These are phyloP conservation scores for Rhopilema esculentum DNA, from an alignment of 30 jellyfish, hydroid and myxozoan genomes.

Conservation along the genomic window DNA sequence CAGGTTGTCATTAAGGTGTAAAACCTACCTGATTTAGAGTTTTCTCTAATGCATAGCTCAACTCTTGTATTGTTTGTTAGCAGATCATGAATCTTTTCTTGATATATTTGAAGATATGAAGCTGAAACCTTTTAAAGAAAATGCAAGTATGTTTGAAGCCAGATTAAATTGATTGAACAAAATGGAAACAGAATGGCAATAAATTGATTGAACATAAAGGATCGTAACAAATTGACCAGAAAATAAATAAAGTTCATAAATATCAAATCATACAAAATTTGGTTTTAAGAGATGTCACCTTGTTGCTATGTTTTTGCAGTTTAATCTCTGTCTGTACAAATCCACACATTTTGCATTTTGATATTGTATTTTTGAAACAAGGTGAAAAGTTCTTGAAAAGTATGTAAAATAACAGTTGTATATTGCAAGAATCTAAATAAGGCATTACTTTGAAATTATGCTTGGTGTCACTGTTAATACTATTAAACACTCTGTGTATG, in stretches of 20 bases:
- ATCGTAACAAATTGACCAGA: too few relatives aligned
- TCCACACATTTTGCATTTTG: too few relatives aligned
- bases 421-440: neutral
- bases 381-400: too few relatives aligned
- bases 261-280: too few relatives aligned
- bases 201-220: neutral
- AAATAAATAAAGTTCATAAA: too few relatives aligned
- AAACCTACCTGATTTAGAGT: constrained; percentile 87
- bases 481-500: constrained; percentile 78
- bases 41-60: constrained; percentile 87
- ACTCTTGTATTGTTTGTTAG: constrained; percentile 66
- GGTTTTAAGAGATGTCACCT: too few relatives aligned
- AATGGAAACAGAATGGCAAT: neutral
- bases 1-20: too few relatives aligned
- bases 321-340: too few relatives aligned
- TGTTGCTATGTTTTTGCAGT: too few relatives aligned
- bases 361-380: too few relatives aligned
- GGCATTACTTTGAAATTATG: constrained; percentile 82
- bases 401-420: neutral
- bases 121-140: constrained; percentile 68
- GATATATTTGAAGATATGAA: constrained; percentile 90
- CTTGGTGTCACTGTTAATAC: constrained; percentile 68
- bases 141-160: too few relatives aligned
- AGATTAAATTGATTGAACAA: neutral
- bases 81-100: constrained; percentile 90